A percentile compares a stretch with the other conserved stretches of the same genome.
Conservation (phyloP, 2,888 invertebrate genomes). For the Empis stercorea region DNA sequence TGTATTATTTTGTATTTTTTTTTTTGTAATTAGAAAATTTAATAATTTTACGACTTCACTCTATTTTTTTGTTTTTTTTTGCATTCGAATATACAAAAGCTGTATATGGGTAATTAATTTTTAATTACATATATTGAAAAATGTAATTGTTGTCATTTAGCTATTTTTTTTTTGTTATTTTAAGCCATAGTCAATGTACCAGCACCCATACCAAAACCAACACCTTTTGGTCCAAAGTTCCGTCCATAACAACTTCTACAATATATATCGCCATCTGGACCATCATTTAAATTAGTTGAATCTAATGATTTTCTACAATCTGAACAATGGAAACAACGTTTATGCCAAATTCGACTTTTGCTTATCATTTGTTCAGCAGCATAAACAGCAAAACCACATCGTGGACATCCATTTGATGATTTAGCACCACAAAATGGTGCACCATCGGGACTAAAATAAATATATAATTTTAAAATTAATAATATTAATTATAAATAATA, state of each 20-base stretch:
- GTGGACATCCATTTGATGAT: constrained; percentile 67
- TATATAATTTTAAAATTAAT: constrained; percentile 1
- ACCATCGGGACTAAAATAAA: constrained; percentile 49
- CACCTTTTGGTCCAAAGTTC: constrained; percentile 77
- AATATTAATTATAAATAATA: neutral
- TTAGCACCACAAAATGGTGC: constrained; percentile 61
- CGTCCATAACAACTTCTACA: constrained; percentile 81
- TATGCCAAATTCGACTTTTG: constrained; percentile 86
- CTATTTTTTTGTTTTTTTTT: too few relatives aligned
- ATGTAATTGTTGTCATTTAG: too few relatives aligned
- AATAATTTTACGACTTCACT: too few relatives aligned
- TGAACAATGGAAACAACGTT: constrained; percentile 83
- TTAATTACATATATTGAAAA: too few relatives aligned
- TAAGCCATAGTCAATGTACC: constrained; percentile 82
- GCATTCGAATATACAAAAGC: too few relatives aligned
- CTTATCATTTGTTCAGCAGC: constrained; percentile 96
- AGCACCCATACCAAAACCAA: constrained; percentile 83
- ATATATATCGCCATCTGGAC: constrained; percentile 86
- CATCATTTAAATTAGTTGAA: constrained; percentile 82
- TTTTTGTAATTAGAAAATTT: too few relatives aligned
- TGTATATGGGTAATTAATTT: too few relatives aligned
- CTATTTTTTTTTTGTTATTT: constrained; percentile 21
- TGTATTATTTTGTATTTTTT: too few relatives aligned
- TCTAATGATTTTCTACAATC: constrained; percentile 79
- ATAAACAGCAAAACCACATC: constrained; percentile 84